phyloP scores from a whole-genome alignment of 23 tunicate genomes.

The Clavelina lepadiformis region DNA sequence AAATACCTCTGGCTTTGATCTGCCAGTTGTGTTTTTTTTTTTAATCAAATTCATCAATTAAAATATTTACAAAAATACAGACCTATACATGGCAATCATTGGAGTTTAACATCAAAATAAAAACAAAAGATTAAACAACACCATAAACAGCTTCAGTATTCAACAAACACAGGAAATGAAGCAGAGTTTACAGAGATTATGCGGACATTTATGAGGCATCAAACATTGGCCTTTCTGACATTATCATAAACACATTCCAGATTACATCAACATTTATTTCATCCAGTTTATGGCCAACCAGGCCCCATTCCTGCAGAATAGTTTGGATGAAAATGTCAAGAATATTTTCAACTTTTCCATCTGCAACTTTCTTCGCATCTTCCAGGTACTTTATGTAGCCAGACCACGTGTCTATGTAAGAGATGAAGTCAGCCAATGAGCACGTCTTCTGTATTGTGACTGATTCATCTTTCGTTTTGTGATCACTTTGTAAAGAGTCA shows the following conservation, averaged over 20 bases:
- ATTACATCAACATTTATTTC: not conserved
- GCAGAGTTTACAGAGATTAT: too few relatives aligned
- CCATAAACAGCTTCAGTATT: too few relatives aligned
- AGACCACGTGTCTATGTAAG: constrained; percentile 68
- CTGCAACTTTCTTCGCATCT: not conserved
- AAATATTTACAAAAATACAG: too few relatives aligned
- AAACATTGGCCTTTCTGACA: constrained; percentile 65
- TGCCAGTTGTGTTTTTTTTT: too few relatives aligned
- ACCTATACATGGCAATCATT: too few relatives aligned
- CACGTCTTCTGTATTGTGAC: constrained; percentile 17
- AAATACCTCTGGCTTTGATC: too few relatives aligned
- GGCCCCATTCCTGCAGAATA: constrained; percentile 15
- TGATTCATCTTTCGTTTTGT: constrained; percentile 42
- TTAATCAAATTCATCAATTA: too few relatives aligned
- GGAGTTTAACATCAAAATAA: too few relatives aligned
- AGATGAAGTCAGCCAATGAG: constrained; percentile 27
- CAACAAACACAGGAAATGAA: too few relatives aligned
- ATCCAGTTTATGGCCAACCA: not conserved
- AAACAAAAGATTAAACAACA: too few relatives aligned
- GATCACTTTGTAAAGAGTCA: constrained; percentile 14
- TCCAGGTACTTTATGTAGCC: constrained; percentile 29
- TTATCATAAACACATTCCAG: constrained; percentile 42
- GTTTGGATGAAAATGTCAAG: constrained; percentile 13
- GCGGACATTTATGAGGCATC: too few relatives aligned
- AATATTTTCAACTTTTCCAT: constrained; percentile 3